Evolutionary conservation across 2,113 vertebrate genomes (phyloP).

Genomic region (Ceyx cyanopectus): DNA sequence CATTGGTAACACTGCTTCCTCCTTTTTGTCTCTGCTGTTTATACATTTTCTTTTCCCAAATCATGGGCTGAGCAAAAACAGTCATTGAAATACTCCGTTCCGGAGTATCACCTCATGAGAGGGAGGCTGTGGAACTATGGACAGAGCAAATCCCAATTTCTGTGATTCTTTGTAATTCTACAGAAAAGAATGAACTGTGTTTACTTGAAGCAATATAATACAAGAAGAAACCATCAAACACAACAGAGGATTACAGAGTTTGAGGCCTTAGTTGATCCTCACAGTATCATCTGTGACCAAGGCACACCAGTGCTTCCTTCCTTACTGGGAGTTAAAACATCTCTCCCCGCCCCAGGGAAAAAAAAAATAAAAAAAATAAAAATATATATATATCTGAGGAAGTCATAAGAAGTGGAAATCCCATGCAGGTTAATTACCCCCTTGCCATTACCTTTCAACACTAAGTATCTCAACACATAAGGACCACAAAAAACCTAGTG

Average conservation of each 20-base stretch:
- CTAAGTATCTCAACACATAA: not conserved
- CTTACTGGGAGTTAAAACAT: not conserved
- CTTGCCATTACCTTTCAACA: not conserved
- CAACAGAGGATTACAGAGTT: not conserved
- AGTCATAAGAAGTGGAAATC: not conserved
- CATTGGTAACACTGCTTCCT: not conserved
- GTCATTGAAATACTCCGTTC: not conserved
- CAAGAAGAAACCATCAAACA: not conserved
- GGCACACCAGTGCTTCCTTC: not conserved
- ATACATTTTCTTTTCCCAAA: not conserved
- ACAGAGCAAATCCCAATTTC: not conserved
- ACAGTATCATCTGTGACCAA: not conserved
- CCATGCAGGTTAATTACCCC: too few relatives aligned
- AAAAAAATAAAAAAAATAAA: not conserved
- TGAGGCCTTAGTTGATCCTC: not conserved
- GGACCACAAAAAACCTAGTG: not conserved
- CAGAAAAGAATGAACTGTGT: not conserved
- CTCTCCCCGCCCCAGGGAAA: not conserved
- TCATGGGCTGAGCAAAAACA: not conserved
- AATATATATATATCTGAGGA: not conserved
- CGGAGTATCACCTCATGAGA: not conserved
- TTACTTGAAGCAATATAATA: not conserved
- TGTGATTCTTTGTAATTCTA: not conserved
- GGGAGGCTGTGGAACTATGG: not conserved
- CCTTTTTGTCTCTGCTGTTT: not conserved